Base-by-base conservation (phyloP, 2,888 invertebrate species). In the Herminia tarsipennalis region DNA sequence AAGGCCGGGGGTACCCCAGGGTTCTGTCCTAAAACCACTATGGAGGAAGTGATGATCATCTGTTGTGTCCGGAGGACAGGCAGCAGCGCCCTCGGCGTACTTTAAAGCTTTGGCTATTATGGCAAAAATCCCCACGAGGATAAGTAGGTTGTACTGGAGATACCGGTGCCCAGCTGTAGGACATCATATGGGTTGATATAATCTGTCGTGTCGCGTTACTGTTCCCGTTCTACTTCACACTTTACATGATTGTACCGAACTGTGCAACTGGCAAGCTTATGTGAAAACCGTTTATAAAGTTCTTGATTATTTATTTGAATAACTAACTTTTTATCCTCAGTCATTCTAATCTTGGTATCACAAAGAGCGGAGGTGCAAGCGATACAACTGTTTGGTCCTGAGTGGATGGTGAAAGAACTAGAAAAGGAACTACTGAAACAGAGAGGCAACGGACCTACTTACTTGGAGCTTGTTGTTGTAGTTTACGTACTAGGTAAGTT, bases 1-100 rank as follows among this genome's bases (percentile, higher is more conserved):
- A n/a, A n/a, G n/a, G n/a, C n/a, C 82, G 98, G 98, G 67, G 98
- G 98, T 0, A 94, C 98, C 14, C 98, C 98, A 0, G 98, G 98
- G 0, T 98, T 98, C 87, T 93, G 98, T 6, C 93, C 98, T 21
- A 96, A 96, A 90, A 94, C 95, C 9, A 91, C 95, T 5, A 71
- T 94, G 25, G 93, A 95, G 76, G 96, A 96, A 89, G 87, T 95
- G 27, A 88, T 95, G 72, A 95, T 96, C 49, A 94, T 96, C 25
- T n/a, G n/a, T n/a, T 5, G 20, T 18, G 20, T 18, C n/a, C n/a
- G n/a, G n/a, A n/a, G n/a, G n/a, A n/a, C n/a, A n/a, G n/a, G n/a
- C n/a, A n/a, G n/a, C n/a, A n/a, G n/a, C n/a, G n/a, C n/a, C n/a
- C n/a, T n/a, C n/a, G n/a, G n/a, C n/a, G n/a, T n/a, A n/a, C n/a